Conservation (phyloP, 2,888 invertebrate species). For the Nomada fucata region DNA sequence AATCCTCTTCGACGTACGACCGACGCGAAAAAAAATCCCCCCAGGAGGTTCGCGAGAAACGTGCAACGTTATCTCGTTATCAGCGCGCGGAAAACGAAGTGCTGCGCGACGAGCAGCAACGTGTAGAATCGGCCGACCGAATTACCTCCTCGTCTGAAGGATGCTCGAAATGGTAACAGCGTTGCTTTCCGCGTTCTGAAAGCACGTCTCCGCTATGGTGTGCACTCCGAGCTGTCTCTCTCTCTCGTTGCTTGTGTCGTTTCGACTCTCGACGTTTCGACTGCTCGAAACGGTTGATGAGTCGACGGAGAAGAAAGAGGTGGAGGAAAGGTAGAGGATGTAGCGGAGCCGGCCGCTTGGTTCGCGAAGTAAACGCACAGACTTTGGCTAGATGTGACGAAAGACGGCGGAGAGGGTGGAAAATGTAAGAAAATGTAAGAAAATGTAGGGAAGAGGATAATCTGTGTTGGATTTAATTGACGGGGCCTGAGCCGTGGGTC, state of each 20-base stretch:
- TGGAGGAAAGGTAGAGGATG: neutral
- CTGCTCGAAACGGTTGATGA: neutral
- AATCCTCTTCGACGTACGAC: neutral
- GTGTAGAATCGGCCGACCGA: constrained; percentile 47
- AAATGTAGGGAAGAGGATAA: neutral
- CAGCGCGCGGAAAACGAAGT: constrained; percentile 21
- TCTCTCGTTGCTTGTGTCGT: constrained; percentile 2
- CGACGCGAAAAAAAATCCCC: neutral
- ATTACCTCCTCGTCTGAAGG: constrained; percentile 48
- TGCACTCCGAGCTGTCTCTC: neutral
- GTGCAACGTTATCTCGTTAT: constrained; percentile 19
- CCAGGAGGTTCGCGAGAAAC: neutral
- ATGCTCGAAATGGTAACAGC: constrained; percentile 50
- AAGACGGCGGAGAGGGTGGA: neutral
- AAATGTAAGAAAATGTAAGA: neutral
- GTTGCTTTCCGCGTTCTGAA: constrained; percentile 64
- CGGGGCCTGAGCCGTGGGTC: too few relatives aligned
- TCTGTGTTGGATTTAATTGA: too few relatives aligned
- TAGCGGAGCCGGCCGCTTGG: neutral
- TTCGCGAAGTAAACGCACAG: constrained; percentile 24
- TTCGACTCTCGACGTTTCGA: constrained; percentile 4
- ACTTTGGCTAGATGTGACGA: constrained; percentile 16
- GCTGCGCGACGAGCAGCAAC: neutral
- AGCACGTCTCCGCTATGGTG: constrained; percentile 33
- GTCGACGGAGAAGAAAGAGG: neutral